Evolutionary conservation across 2,888 invertebrate genomes (phyloP).

Genomic region (Chloromyia formosa): DNA sequence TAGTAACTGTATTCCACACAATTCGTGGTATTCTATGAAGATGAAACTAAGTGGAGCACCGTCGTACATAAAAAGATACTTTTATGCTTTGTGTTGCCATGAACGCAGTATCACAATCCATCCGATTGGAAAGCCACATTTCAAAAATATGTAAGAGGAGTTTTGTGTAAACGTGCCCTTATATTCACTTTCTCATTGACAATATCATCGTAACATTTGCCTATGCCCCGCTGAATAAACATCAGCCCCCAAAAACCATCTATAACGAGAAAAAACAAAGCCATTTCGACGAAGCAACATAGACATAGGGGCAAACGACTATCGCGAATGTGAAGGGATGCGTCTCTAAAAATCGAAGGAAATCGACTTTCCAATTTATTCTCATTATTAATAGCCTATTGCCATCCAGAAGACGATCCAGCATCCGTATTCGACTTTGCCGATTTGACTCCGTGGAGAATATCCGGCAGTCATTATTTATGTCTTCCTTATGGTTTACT

Average conservation of each 20-base stretch:
- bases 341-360: slow-evolving; percentile 25
- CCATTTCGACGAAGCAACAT: slow-evolving; percentile 39
- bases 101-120: no score
- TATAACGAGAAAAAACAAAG: slow-evolving; percentile 44
- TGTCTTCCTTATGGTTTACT: slow-evolving; percentile 44
- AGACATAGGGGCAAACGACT: slow-evolving; percentile 40
- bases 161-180: background rate
- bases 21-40: no score
- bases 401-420: background rate
- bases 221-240: slow-evolving; percentile 44
- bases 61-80: no score
- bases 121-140: no score
- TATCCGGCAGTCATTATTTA: slow-evolving; percentile 44
- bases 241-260: slow-evolving; percentile 39
- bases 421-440: no score
- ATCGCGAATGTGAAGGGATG: background rate
- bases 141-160: background rate
- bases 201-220: background rate
- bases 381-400: slow-evolving; percentile 48
- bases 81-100: no score
- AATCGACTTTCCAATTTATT: slow-evolving; percentile 49
- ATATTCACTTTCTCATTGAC: background rate
- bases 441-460: slow-evolving; percentile 2
- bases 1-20: background rate
- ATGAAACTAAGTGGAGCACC: no score